A percentile compares a stretch with the other conserved stretches of the same genome.
Conservation (phyloP, 1,140 invertebrate genomes). For the Drosophila asahinai region DNA sequence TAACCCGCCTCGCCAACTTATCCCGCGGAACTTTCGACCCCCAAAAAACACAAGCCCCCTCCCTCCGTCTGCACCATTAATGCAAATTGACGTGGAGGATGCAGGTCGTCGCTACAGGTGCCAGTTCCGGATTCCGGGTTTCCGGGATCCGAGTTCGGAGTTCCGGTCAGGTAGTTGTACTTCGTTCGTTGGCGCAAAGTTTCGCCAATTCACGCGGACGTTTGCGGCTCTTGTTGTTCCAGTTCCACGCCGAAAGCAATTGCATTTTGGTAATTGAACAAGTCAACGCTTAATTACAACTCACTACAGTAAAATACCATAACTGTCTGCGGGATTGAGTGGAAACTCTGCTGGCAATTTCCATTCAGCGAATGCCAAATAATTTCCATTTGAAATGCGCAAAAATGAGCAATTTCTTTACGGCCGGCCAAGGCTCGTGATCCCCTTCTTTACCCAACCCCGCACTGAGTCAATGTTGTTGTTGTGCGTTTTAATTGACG, state of each 20-base stretch:
- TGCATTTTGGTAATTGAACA: conserved; percentile 82
- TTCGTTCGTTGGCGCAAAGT: conserved; percentile 9
- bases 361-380: conserved; percentile 38
- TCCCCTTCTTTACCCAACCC: background rate
- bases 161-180: conserved; percentile 14
- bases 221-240: conserved; percentile 53
- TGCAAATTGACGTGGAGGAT: conserved; percentile 42
- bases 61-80: conserved; percentile 32
- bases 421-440: conserved; percentile 5
- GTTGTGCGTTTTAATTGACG: conserved; percentile 72
- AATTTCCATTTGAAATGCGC: conserved; percentile 73
- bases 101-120: conserved; percentile 38
- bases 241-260: conserved; percentile 66
- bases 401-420: conserved; percentile 76
- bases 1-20: conserved; percentile 5
- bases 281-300: conserved; percentile 80
- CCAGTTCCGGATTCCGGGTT: conserved; percentile 8
- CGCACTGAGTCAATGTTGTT: conserved; percentile 9
- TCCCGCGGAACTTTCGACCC: background rate
- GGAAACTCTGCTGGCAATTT: conserved; percentile 23
- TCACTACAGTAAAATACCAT: conserved; percentile 68
- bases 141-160: background rate
- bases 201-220: conserved; percentile 45
- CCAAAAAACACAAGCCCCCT: background rate
- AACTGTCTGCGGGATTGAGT: conserved; percentile 63